Percentiles rank a stretch among this genome's conserved stretches.
Conservation (phyloP, 2,888 invertebrate species). For the Meghimatium bilineatum region DNA sequence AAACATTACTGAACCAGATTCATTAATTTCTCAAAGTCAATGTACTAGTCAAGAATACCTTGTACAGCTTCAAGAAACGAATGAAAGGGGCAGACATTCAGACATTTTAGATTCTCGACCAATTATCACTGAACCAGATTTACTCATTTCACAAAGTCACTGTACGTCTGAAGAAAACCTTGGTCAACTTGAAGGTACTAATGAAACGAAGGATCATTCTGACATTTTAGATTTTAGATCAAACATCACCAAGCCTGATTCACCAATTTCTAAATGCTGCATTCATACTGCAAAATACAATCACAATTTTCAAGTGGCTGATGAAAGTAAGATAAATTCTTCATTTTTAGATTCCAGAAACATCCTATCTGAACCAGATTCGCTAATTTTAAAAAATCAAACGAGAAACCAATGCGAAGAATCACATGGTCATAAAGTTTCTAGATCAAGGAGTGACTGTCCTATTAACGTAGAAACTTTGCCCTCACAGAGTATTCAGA, state of each 20-base stretch:
- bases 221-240: background rate
- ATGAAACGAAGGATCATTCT: background rate
- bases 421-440: conserved; percentile 50
- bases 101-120: too few relatives aligned
- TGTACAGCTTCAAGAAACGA: too few relatives aligned
- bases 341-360: background rate
- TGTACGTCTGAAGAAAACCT: background rate
- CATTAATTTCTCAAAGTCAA: background rate
- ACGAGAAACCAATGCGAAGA: conserved; percentile 48
- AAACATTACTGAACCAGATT: too few relatives aligned
- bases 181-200: conserved; percentile 28
- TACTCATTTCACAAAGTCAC: too few relatives aligned
- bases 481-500: background rate
- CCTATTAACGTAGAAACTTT: too few relatives aligned
- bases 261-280: too few relatives aligned
- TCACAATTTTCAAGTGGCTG: too few relatives aligned
- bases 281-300: too few relatives aligned
- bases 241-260: too few relatives aligned
- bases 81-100: too few relatives aligned
- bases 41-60: too few relatives aligned
- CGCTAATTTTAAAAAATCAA: background rate
- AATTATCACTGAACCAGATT: too few relatives aligned
- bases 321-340: background rate
- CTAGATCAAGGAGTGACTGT: conserved; percentile 47
- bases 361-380: conserved; percentile 44